These are phyloP conservation scores for Mionectes macconnelli DNA, from an alignment of 2,113 vertebrate species.

Conservation along the genomic window DNA sequence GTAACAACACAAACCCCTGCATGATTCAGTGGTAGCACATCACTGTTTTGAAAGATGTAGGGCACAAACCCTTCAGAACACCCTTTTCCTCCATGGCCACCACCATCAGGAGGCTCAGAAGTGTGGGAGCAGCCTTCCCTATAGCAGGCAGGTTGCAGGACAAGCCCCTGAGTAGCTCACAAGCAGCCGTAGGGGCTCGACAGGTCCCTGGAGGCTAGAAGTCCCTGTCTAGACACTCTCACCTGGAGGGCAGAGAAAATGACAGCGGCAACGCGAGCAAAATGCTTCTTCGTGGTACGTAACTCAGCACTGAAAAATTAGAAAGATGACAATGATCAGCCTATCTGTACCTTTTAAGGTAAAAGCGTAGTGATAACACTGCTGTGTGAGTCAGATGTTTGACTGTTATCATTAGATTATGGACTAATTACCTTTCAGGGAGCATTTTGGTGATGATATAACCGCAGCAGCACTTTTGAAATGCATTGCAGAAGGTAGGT, in stretches of 20 bases:
- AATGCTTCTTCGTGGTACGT: background rate
- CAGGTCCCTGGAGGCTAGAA: background rate
- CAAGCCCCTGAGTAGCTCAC: background rate
- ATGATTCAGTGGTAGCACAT: background rate
- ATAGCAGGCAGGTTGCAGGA: background rate
- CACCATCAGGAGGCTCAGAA: background rate
- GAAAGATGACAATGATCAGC: background rate
- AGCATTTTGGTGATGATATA: background rate
- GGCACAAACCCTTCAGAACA: background rate
- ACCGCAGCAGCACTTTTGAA: background rate
- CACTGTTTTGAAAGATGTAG: background rate
- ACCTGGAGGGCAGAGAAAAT: background rate
- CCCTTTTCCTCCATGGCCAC: background rate
- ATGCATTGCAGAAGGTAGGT: background rate
- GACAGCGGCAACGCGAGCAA: accelerated
- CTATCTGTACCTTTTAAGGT: background rate
- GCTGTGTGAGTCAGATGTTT: background rate
- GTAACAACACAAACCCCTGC: accelerated
- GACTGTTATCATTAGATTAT: background rate
- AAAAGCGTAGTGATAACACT: background rate
- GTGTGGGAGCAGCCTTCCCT: background rate
- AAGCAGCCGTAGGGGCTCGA: accelerated
- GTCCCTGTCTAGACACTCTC: background rate
- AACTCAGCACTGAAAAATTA: background rate
- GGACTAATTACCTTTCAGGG: background rate